Conservation (phyloP, 2,113 vertebrate species). For the Cochlearius cochlearius region DNA sequence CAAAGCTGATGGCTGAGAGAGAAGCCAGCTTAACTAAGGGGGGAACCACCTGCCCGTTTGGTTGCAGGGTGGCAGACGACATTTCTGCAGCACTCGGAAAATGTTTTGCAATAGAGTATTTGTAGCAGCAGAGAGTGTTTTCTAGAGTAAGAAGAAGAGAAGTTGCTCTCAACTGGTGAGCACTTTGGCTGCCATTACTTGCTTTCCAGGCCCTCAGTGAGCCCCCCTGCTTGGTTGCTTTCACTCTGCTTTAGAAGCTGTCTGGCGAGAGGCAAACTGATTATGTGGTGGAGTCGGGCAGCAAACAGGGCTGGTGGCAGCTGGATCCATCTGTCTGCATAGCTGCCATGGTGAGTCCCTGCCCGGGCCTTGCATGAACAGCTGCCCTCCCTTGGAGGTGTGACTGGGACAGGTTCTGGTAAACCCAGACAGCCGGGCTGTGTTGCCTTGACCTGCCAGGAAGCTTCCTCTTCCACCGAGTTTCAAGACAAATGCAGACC, state of each 20-base stretch:
- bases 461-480: neutral
- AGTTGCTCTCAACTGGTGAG: neutral
- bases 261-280: rapidly evolving
- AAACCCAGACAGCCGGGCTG: neutral
- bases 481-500: neutral
- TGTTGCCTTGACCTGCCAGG: neutral
- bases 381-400: neutral
- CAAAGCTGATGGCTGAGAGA: neutral
- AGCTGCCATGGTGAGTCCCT: neutral
- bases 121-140: neutral
- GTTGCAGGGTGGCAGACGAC: neutral
- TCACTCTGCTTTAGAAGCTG: neutral
- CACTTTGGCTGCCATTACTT: neutral
- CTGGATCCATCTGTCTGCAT: neutral
- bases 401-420: neutral
- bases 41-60: neutral
- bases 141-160: neutral
- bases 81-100: neutral
- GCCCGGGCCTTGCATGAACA: neutral
- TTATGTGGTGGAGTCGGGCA: neutral
- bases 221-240: neutral
- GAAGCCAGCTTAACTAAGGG: neutral
- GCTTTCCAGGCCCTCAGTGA: neutral
- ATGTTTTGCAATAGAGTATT: neutral
- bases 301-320: neutral